Conservation (phyloP, 2,113 vertebrate genomes). For the Aythya baeri region DNA sequence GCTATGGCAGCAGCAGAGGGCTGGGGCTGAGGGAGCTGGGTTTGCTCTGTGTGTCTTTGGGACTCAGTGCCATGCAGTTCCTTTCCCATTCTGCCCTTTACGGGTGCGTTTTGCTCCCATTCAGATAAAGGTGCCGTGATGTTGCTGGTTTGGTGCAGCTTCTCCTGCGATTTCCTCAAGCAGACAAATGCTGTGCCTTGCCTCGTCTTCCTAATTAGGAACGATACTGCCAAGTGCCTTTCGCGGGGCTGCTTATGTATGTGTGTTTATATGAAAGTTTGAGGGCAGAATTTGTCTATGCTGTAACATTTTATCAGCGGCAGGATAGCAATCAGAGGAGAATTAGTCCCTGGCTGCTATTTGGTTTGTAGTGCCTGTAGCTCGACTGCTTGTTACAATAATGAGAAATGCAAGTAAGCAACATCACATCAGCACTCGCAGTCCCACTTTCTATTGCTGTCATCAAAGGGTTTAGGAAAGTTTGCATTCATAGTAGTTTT, state of each 20-base stretch:
- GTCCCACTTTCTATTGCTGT: constrained; percentile 64
- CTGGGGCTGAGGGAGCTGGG: background rate
- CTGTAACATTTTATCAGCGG: background rate
- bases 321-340: background rate
- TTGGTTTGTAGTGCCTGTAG: background rate
- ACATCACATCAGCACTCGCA: background rate
- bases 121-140: background rate
- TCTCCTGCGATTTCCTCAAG: background rate
- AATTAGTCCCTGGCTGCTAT: background rate
- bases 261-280: background rate
- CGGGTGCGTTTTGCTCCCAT: background rate
- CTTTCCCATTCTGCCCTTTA: background rate
- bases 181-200: background rate
- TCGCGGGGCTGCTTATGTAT: background rate
- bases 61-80: background rate
- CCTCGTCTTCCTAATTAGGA: background rate
- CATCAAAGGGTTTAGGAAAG: constrained; percentile 60
- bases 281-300: background rate
- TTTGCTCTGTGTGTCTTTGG: background rate
- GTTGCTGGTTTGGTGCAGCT: background rate
- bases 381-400: constrained; percentile 1
- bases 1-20: background rate
- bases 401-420: constrained; percentile 33
- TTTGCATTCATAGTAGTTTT: constrained; percentile 27
- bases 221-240: background rate